These are phyloP conservation scores for Chrysomela aeneicollis DNA, from an alignment of 2,888 invertebrate genomes.

Conservation along the genomic window DNA sequence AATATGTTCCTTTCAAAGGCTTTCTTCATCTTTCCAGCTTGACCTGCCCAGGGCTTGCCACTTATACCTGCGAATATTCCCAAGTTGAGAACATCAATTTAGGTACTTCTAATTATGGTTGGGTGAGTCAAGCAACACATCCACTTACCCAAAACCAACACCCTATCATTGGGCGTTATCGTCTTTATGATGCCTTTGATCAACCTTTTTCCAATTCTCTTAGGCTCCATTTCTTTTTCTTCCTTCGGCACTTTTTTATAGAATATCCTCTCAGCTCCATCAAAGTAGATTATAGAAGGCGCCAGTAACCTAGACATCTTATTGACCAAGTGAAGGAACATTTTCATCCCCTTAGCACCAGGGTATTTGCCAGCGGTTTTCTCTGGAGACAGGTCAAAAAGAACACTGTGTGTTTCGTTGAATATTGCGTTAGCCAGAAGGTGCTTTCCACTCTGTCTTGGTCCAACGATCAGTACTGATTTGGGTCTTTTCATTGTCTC, in stretches of 20 bases:
- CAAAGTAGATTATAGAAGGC: slow-evolving; percentile 77
- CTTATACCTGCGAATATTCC: slow-evolving; percentile 60
- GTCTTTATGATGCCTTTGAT: slow-evolving; percentile 74
- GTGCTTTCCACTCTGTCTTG: slow-evolving; percentile 74
- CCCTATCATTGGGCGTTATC: slow-evolving; percentile 70
- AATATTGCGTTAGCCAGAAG: slow-evolving; percentile 77
- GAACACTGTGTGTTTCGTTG: slow-evolving; percentile 75
- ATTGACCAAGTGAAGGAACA: slow-evolving; percentile 71
- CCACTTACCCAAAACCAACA: slow-evolving; percentile 69
- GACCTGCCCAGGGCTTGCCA: slow-evolving; percentile 72
- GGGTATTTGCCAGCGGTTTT: slow-evolving; percentile 74
- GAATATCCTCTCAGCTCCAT: slow-evolving; percentile 73
- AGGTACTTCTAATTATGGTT: no score
- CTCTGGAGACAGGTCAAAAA: slow-evolving; percentile 79
- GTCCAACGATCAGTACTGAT: slow-evolving; percentile 76
- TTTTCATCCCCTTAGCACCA: slow-evolving; percentile 72
- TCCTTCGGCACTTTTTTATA: slow-evolving; percentile 71
- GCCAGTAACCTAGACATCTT: slow-evolving; percentile 74
- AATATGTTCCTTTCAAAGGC: slow-evolving; percentile 65
- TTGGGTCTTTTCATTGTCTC: slow-evolving; percentile 61
- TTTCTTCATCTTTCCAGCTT: slow-evolving; percentile 62
- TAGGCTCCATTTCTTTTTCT: slow-evolving; percentile 73
- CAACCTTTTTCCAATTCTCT: slow-evolving; percentile 72
- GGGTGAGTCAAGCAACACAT: no score
- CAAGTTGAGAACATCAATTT: no score